These are phyloP conservation scores for Cyanoramphus novaezelandiae DNA, from an alignment of 2,113 vertebrate genomes.

Conservation along the genomic window DNA sequence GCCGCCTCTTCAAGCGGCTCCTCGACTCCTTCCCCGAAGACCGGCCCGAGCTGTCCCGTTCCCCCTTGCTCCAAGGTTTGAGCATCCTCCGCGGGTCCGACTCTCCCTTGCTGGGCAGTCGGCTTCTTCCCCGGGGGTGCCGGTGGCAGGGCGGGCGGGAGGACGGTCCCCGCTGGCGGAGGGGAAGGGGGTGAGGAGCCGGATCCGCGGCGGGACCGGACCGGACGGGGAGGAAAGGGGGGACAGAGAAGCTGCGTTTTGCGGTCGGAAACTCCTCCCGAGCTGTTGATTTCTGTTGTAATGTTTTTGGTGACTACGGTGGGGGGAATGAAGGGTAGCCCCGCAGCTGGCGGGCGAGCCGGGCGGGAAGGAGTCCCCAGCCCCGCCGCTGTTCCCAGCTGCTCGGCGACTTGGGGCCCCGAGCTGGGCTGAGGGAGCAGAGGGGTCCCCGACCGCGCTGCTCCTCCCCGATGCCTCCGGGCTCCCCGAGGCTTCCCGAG, in stretches of 20 bases:
- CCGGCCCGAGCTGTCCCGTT: slow-evolving; percentile 82
- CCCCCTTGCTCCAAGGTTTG: slow-evolving; percentile 89
- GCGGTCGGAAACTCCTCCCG: not conserved
- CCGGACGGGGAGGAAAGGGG: not conserved
- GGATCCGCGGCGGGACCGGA: not conserved
- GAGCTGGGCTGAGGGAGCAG: not conserved
- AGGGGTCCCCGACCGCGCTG: not conserved
- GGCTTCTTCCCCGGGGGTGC: not conserved
- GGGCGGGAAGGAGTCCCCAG: not conserved
- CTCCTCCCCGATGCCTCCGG: not conserved
- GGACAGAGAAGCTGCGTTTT: not conserved
- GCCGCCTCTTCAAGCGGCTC: slow-evolving; percentile 85
- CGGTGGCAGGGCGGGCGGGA: not conserved
- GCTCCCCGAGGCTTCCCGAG: not conserved
- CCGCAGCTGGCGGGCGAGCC: no score
- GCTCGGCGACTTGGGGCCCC: not conserved
- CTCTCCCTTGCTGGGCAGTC: not conserved
- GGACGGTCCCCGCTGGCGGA: not conserved
- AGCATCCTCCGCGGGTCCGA: not conserved
- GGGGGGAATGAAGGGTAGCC: not conserved
- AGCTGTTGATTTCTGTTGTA: not conserved
- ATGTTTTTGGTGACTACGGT: accelerated
- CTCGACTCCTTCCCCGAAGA: slow-evolving; percentile 91
- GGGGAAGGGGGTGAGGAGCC: not conserved
- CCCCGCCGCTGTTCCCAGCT: not conserved